Conservation (phyloP, 2,113 vertebrate species). For the Cardinalis cardinalis region DNA sequence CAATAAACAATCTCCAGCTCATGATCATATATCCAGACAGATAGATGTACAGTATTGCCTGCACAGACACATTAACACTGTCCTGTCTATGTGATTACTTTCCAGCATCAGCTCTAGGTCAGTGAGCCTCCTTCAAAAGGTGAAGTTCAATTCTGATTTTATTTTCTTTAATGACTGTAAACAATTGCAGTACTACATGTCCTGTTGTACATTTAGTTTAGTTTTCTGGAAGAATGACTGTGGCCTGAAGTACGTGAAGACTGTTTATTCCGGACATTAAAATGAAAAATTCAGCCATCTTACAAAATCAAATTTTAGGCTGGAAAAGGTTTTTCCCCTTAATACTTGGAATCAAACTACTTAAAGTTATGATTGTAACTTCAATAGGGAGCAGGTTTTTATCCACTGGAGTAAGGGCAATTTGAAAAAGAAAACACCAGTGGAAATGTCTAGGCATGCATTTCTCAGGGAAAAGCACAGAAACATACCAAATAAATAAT, state of each 20-base stretch:
- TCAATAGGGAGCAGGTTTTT: not conserved
- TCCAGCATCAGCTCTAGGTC: not conserved
- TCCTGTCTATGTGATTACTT: not conserved
- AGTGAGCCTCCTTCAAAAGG: not conserved
- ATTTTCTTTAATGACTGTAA: not conserved
- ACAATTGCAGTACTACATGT: not conserved
- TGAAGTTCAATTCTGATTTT: not conserved
- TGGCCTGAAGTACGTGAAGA: not conserved
- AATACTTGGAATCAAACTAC: not conserved
- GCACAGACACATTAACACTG: conserved; percentile 13
- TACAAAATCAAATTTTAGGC: not conserved
- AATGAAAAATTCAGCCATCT: not conserved
- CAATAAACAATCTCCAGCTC: conserved; percentile 67
- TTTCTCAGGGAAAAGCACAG: not conserved
- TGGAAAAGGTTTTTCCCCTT: not conserved
- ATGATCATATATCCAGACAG: conserved; percentile 38
- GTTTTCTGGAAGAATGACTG: not conserved
- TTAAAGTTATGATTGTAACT: not conserved
- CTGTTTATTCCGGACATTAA: not conserved
- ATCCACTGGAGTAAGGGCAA: rapidly evolving
- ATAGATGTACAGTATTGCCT: conserved; percentile 8
- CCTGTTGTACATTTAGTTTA: not conserved
- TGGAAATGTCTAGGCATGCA: not conserved
- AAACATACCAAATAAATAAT: not conserved
- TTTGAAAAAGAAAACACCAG: not conserved